Conservation (phyloP, 2,888 invertebrate genomes). For the Amiota communis region DNA sequence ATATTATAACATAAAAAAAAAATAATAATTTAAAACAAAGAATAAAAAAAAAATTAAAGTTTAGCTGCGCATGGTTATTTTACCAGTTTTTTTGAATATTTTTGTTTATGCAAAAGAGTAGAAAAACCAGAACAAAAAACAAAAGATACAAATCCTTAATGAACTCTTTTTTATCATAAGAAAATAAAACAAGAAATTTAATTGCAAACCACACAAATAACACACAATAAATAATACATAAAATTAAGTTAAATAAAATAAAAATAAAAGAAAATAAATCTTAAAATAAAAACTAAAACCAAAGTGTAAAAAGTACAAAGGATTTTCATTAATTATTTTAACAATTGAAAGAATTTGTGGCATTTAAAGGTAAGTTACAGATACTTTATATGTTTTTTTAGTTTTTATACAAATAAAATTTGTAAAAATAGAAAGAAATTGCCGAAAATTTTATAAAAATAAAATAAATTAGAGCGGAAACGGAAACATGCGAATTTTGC, state of each 20-base stretch:
- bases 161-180: no score
- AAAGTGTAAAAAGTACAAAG: slow-evolving; percentile 24
- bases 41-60: no score
- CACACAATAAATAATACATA: slow-evolving; percentile 33
- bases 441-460: background rate
- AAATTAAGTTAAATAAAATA: background rate
- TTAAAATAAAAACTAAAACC: slow-evolving; percentile 23
- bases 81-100: no score
- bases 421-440: slow-evolving; percentile 4
- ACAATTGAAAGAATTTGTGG: background rate
- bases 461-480: slow-evolving; percentile 7
- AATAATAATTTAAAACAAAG: no score
- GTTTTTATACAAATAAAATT: background rate
- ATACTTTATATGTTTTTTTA: no score
- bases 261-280: slow-evolving; percentile 25
- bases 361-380: slow-evolving; percentile 16
- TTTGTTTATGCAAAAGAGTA: no score
- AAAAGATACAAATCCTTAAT: no score
- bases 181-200: background rate
- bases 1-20: no score
- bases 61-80: no score
- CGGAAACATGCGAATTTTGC: background rate
- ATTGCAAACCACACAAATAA: background rate
- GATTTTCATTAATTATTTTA: background rate
- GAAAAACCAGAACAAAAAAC: slow-evolving; percentile 14